Evolutionary conservation across 2,888 invertebrate species (phyloP).

Genomic region (Cecidostiba fungosa): DNA sequence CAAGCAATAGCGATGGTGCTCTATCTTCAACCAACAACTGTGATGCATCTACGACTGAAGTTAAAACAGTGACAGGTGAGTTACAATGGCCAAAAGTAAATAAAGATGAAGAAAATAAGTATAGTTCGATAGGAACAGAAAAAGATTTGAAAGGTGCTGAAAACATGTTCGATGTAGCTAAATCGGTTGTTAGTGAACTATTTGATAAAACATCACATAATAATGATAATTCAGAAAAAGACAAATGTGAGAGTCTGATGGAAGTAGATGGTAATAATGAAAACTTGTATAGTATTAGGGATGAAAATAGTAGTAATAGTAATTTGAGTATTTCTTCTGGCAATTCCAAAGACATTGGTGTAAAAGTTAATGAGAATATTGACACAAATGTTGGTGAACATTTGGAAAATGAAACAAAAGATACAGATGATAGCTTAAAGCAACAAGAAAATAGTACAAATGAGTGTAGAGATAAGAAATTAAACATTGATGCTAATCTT

Average conservation of each 20-base stretch:
- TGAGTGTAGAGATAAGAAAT: conserved; percentile 7
- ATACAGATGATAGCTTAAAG: not conserved
- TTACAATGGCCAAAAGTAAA: conserved; percentile 21
- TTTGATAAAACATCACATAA: conserved; percentile 47
- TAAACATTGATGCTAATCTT: conserved; percentile 10
- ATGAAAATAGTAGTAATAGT: conserved; percentile 17
- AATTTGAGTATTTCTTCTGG: conserved; percentile 3
- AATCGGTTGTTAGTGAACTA: conserved; percentile 30
- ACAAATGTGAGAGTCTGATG: conserved; percentile 33
- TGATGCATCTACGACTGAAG: conserved; percentile 40
- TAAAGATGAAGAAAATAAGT: conserved; percentile 28
- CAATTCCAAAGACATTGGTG: conserved; percentile 7
- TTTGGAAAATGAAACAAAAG: not conserved
- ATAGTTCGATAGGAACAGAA: not conserved
- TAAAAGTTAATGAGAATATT: conserved; percentile 19
- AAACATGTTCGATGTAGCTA: not conserved
- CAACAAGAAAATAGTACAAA: conserved; percentile 9
- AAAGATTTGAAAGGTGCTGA: not conserved
- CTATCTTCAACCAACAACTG: conserved; percentile 53
- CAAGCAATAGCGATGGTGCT: conserved; percentile 13
- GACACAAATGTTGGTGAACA: conserved; percentile 24
- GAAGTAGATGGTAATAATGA: conserved; percentile 53
- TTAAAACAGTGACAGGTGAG: conserved; percentile 36
- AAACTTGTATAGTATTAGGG: conserved; percentile 14
- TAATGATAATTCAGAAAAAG: conserved; percentile 30